Conservation (phyloP, 1,140 invertebrate species). For the Aphelinus atriplicis region DNA sequence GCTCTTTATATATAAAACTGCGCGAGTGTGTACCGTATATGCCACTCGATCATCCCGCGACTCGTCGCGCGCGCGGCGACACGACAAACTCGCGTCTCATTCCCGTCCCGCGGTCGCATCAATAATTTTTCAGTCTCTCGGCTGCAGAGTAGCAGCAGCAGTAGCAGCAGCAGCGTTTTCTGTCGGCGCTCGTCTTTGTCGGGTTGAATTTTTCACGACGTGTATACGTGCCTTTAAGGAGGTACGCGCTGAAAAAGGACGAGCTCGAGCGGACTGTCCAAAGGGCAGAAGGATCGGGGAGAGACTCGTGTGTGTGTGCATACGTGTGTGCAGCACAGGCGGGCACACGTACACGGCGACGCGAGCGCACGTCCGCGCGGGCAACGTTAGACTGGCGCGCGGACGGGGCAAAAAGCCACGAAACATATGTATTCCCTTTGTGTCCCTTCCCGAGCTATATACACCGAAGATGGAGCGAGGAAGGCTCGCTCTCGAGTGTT, state of each 20-base stretch:
- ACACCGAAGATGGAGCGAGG: too few relatives aligned
- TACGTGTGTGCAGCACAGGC: background rate
- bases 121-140: conserved; percentile 18
- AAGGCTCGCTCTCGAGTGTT: conserved; percentile 42
- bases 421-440: conserved; percentile 55
- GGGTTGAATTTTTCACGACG: conserved; percentile 37
- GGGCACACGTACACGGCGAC: conserved; percentile 18
- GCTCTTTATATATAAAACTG: too few relatives aligned
- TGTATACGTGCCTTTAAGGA: conserved; percentile 24
- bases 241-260: conserved; percentile 6
- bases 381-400: conserved; percentile 46
- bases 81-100: too few relatives aligned
- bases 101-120: background rate
- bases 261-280: conserved; percentile 4
- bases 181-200: conserved; percentile 27
- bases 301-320: background rate
- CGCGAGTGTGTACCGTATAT: too few relatives aligned
- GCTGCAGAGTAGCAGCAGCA: too few relatives aligned
- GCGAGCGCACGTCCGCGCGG: conserved; percentile 38
- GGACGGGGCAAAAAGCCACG: conserved; percentile 49
- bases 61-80: too few relatives aligned
- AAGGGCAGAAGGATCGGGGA: conserved; percentile 22
- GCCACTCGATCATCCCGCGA: too few relatives aligned
- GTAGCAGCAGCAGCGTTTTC: background rate
- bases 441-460: conserved; percentile 42